Evolutionary conservation across 1,140 invertebrate genomes (phyloP), one percentile per base, ranked within the genome.

Genomic region (Steinernema feltiae): DNA sequence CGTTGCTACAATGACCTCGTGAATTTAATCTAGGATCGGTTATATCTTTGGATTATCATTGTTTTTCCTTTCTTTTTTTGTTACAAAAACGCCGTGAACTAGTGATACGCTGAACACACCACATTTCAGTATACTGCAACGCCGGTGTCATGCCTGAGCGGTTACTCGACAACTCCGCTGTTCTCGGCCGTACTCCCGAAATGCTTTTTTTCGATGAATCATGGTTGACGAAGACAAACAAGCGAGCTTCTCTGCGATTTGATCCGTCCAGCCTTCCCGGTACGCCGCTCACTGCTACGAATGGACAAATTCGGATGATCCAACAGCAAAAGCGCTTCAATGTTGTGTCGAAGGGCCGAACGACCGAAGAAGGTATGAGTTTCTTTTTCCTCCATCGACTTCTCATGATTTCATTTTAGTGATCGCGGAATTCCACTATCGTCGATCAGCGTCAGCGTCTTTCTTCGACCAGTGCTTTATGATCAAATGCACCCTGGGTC

Each of bases 391-490:
- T n/a, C n/a, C 24, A 63, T 63, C 12, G 7, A 7, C 15, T 15
- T 63, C 15, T 7, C 2, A 15, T 63, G 15, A 63, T n/a, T 63
- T 27, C 53, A n/a, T 27, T 63, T 63, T 21, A 63, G 53, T 63
- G 53, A 63, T 63, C 2, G 24, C 15, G 3, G 24, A 15, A 63
- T 63, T 21, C 2, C 24, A 3, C 15, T 63, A 63, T 21, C 53
- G 53, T 7, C 53, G 53, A 7, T 63, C 53, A 3, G 7, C 53
- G 15, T 7, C 7, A 63, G 24, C 53, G 7, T n/a, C 76, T 31
- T 89, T 88, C 81, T 89, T 92, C 80, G 88, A 91, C 41, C 91
- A 92, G 83, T 90, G 90, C 80, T 93, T 92, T 85, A 85, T 88
- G 32, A 88, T 90, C 31, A 84, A 90, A 41, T 86, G 87, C 27